Base-by-base conservation (phyloP, 2,888 invertebrate species). In the Coenonympha glycerion region DNA sequence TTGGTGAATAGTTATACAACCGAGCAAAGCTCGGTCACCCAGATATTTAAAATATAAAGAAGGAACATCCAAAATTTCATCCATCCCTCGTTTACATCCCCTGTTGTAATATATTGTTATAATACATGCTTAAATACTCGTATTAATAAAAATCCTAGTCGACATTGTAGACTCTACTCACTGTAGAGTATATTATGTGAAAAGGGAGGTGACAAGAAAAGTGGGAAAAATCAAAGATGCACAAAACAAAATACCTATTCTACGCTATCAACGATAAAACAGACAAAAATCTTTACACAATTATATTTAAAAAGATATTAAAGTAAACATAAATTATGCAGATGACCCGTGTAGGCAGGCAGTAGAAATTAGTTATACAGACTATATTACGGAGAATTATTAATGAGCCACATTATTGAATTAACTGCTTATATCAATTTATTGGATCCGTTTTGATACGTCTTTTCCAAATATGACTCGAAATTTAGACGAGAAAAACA, bases 391-490 rank as follows among this genome's bases (percentile, higher is more conserved):
- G 9, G 37, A 39, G 44, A 44, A 34, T 49, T 42, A 55, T 52
- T 55, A 55, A 55, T 55, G 55, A 47, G 47, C 36, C 28, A 49
- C 49, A 55, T 55, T 55, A 55, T 55, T 55, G 47, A 55, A 55
- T 55, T 55, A 52, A 52, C 55, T 47, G 52, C 47, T 52, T 42
- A 33, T 49, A 47, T 55, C 47, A 49, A 31, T 49, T 47, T 26
- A 34, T 28, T 45, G 39, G 41, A 21, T 42, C 42, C 41, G 24
- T 49, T 50, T 39, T 47, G 47, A 55, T 49, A 16, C 21, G 40
- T 3, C 4, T 30, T 13, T 33, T 22, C 41, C 46, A 36, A 37
- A 46, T 46, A 46, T 19, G 46, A 36, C 11, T 34, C 11, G 34
- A 36, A 15, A 15, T 24, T 3, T 19, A 8, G 15, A 39, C 24